phyloP scores from a whole-genome alignment of 2,888 invertebrate species.

The Polymixis flavicincta region DNA sequence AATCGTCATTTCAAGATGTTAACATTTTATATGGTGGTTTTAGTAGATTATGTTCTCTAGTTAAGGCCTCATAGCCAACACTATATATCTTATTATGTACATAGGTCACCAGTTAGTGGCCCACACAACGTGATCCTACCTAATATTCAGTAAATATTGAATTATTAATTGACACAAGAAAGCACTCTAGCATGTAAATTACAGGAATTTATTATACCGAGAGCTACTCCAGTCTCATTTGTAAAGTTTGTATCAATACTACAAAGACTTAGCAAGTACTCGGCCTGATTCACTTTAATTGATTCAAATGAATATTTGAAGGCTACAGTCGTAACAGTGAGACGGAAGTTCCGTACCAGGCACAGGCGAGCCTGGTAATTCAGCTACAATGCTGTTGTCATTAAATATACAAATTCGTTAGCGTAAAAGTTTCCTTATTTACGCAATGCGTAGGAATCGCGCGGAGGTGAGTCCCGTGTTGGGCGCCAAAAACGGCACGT shows the following conservation, averaged over 20 bases:
- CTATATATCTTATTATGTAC: too few relatives aligned
- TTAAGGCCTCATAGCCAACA: not conserved
- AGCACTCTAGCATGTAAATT: constrained; percentile 18
- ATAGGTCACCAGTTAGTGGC: not conserved
- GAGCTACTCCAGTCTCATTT: constrained; percentile 5
- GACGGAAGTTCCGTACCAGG: constrained; percentile 67
- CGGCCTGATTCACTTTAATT: constrained; percentile 57
- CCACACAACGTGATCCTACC: not conserved
- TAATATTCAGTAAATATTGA: not conserved
- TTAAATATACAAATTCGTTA: constrained; percentile 70
- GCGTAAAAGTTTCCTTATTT: constrained; percentile 67
- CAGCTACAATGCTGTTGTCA: constrained; percentile 61
- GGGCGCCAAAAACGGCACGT: constrained; percentile 53
- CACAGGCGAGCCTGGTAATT: constrained; percentile 58
- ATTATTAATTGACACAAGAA: not conserved
- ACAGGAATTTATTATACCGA: constrained; percentile 10
- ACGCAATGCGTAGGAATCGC: constrained; percentile 65
- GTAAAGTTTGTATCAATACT: constrained; percentile 25
- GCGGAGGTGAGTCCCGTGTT: constrained; percentile 40
- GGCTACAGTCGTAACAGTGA: constrained; percentile 59
- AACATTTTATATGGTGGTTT: not conserved
- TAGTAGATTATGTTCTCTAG: not conserved
- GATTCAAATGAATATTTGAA: constrained; percentile 69
- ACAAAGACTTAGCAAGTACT: constrained; percentile 20
- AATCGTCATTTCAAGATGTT: not conserved